Percentiles rank a stretch among this genome's conserved stretches.
Conservation (phyloP, 2,888 invertebrate genomes). For the Carterocephalus palaemon region DNA sequence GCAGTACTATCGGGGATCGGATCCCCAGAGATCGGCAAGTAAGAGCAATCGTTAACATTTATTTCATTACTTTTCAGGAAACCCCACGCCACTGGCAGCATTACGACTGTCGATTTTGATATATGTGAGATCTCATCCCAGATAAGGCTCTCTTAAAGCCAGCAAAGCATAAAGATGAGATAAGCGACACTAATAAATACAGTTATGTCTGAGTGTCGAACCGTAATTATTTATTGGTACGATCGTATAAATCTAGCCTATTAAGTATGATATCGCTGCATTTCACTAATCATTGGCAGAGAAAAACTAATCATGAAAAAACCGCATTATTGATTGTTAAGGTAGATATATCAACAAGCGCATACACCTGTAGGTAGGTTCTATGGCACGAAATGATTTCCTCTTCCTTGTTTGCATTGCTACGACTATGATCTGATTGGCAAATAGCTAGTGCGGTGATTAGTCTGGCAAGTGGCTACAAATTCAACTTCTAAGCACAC, state of each 20-base stretch:
- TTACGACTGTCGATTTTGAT: slow-evolving; percentile 27
- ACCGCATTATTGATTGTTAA: slow-evolving; percentile 14
- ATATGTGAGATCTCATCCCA: slow-evolving; percentile 22
- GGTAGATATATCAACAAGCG: slow-evolving; percentile 16
- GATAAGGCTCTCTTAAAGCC: slow-evolving; percentile 19
- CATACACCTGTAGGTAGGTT: slow-evolving; percentile 12
- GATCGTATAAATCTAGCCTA: slow-evolving; percentile 9
- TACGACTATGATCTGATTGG: slow-evolving; percentile 23
- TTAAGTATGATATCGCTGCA: slow-evolving; percentile 16
- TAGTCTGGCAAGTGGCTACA: too few species aligned
- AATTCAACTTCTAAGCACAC: too few species aligned
- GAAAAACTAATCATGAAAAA: slow-evolving; percentile 11
- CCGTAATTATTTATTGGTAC: slow-evolving; percentile 23
- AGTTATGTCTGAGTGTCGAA: slow-evolving; percentile 26
- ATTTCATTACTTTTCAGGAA: slow-evolving; percentile 59
- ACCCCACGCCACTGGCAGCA: slow-evolving; percentile 39
- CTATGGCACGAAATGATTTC: slow-evolving; percentile 18
- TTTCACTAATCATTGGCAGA: slow-evolving; percentile 13
- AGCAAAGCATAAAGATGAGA: slow-evolving; percentile 15
- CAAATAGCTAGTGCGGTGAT: slow-evolving; percentile 11
- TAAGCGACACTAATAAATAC: slow-evolving; percentile 30
- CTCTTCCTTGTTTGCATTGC: slow-evolving; percentile 25
- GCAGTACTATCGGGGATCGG: not conserved
- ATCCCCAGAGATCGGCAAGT: slow-evolving; percentile 7
- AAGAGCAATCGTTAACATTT: slow-evolving; percentile 32